Evolutionary conservation across 2,113 vertebrate species (phyloP), one percentile per base, ranked within the genome.

Genomic region (Proteles cristata): DNA sequence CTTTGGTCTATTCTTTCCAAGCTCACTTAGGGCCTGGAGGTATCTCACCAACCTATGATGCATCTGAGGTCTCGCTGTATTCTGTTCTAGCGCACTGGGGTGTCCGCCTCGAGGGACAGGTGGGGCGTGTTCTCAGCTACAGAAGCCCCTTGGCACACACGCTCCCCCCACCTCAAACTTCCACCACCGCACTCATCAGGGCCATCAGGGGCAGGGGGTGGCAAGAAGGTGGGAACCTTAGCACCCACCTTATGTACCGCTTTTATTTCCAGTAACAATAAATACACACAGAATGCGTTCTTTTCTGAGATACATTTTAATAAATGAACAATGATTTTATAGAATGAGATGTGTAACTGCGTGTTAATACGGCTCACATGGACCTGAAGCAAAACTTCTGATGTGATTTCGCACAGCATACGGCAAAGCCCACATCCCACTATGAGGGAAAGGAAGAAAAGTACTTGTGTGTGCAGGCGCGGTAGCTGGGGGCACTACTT

Each of bases 211-310:
- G 76, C 74, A 17, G 39, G 61, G 53, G 58, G 4, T 43, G 33
- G 63, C 9, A 68, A 96, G 80, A 94, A 96, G 93, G 90, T 5
- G 68, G 93, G 95, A 95, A 5, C 8, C 55, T 48, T 89, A 53
- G 33, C 17, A 53, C 69, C n/a, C 26, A 73, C 17, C 4, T 77
- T 77, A 50, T 63, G 8, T 77, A 90, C 5, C 19, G 77, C 31
- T 88, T 97, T 97, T 97, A 93, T 94, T 97, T 86, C 31, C 88
- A 88, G 63, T 61, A 90, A 65, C 16, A 93, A 85, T 65, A 88
- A 88, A 94, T 89, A 91, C 65, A 95, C 85, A 50, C 45, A 90
- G 23, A 79, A 74, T 17, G 68, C n/a, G 35, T 66, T 83, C 45
- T 91, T 84, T 96, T 84, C 68, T 86, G 85, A 95, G 35, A 93